Conservation (phyloP, 1,140 invertebrate species). For the Grapholita molesta region DNA sequence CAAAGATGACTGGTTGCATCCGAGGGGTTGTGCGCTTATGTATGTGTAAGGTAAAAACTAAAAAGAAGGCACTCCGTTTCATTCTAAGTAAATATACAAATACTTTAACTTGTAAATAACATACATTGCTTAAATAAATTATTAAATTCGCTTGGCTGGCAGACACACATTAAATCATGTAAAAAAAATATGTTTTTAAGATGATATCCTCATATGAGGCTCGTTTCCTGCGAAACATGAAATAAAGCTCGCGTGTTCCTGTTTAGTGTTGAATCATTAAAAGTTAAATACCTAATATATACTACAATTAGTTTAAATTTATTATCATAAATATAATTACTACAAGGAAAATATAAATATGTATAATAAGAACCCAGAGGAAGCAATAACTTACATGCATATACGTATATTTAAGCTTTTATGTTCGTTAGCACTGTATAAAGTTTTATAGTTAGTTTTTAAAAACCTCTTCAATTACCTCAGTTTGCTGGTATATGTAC, state of each 20-base stretch:
- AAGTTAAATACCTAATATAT: background rate
- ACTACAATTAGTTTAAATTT: background rate
- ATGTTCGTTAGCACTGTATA: background rate
- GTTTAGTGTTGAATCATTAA: background rate
- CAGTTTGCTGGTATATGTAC: background rate
- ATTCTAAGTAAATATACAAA: background rate
- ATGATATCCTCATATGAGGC: too few species aligned
- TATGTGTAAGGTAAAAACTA: too few species aligned
- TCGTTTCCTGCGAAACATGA: background rate
- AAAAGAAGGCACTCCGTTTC: background rate
- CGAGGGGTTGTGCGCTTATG: too few species aligned
- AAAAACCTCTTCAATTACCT: background rate
- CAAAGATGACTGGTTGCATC: too few species aligned
- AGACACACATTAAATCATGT: background rate
- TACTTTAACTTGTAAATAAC: background rate
- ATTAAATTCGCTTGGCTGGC: constrained; percentile 8
- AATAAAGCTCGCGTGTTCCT: background rate
- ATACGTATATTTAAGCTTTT: background rate
- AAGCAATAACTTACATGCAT: background rate
- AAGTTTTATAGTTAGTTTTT: background rate
- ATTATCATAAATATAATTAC: background rate
- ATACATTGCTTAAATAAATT: background rate
- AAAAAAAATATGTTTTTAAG: background rate
- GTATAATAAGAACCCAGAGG: background rate
- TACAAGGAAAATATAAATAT: background rate